Base-by-base conservation (phyloP, 2,888 invertebrate species). In the Agrochola litura region DNA sequence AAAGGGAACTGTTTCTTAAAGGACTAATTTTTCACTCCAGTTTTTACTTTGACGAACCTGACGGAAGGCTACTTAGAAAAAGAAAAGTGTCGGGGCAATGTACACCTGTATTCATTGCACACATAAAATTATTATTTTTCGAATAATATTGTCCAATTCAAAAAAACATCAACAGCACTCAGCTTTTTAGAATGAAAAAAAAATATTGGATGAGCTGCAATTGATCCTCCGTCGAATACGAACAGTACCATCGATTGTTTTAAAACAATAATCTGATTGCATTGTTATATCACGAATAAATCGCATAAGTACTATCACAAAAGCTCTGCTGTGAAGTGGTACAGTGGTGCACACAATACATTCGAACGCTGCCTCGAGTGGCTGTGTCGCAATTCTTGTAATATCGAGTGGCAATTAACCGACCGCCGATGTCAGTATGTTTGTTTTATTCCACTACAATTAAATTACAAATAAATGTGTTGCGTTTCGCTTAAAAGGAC, bases 1-100 rank as follows among this genome's bases (percentile, higher is more conserved):
- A 89, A 89, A 88, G 81, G 82, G 85, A 84, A 87, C 90, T 80
- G 82, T 89, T 90, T 90, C 91, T 91, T 91, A 89, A 91, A 90
- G 86, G 90, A 88, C 91, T 92, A 93, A 93, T 93, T 93, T 91
- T 90, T 89, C 90, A 90, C 93, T 93, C 90, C 88, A 91, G 83
- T 84, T 89, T 87, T 88, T 74, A 73, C 83, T 85, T 86, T 83
- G 85, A 85, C 64, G 54, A 80, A 79, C 78, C 58, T 72, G 61
- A 60, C 64, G n/a, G 64, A 49, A 77, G 49, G 60, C 67, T 67
- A 77, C 67, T 83, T 68, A 71, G 22, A 61, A 72, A 56, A 71
- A 56, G 22, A 73, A 72, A 77, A 43, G 14, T 77, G 60, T 30
- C 22, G 14, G 1, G 1, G 30, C 14, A 41, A 52, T 43, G 25